A percentile compares a stretch with the other conserved stretches of the same genome.
Conservation (phyloP, 2,888 invertebrate species). For the Scaptomyza parva region DNA sequence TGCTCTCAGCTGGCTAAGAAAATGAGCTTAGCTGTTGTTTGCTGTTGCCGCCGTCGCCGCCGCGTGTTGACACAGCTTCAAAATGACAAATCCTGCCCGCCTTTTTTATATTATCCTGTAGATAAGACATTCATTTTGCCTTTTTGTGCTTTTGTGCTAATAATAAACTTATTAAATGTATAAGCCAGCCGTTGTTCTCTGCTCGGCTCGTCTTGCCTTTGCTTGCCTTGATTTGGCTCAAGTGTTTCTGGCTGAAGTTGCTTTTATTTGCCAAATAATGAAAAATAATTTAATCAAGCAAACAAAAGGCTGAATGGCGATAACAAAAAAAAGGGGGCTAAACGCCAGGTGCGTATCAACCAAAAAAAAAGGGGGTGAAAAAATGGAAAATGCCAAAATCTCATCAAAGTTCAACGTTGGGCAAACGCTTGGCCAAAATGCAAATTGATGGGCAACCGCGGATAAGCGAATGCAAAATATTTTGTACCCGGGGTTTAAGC, state of each 20-base stretch:
- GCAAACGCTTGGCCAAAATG: constrained; percentile 57
- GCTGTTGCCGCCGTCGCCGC: no score
- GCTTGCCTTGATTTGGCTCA: constrained; percentile 16
- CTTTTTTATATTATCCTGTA: constrained; percentile 42
- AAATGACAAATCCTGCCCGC: constrained; percentile 41
- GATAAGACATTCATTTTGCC: constrained; percentile 58
- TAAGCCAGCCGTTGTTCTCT: constrained; percentile 73
- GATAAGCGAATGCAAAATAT: constrained; percentile 38
- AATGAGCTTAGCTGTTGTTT: constrained; percentile 23
- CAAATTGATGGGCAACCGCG: constrained; percentile 68
- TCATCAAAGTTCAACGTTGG: constrained; percentile 26
- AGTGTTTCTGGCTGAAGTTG: constrained; percentile 48
- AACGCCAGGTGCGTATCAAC: constrained; percentile 21
- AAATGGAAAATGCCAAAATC: constrained; percentile 9
- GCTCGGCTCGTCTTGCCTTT: no score
- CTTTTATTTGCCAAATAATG: constrained; percentile 77
- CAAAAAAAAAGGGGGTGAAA: background rate
- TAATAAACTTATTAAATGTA: constrained; percentile 81
- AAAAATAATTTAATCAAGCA: constrained; percentile 81
- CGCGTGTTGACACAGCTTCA: constrained; percentile 50
- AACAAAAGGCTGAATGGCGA: constrained; percentile 60
- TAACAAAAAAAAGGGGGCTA: constrained; percentile 45
- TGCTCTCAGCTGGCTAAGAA: constrained; percentile 12
- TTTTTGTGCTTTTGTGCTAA: constrained; percentile 54
- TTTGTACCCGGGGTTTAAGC: constrained; percentile 9